Base-by-base conservation (phyloP, 2,888 invertebrate species). In the Drosophila falleni region DNA sequence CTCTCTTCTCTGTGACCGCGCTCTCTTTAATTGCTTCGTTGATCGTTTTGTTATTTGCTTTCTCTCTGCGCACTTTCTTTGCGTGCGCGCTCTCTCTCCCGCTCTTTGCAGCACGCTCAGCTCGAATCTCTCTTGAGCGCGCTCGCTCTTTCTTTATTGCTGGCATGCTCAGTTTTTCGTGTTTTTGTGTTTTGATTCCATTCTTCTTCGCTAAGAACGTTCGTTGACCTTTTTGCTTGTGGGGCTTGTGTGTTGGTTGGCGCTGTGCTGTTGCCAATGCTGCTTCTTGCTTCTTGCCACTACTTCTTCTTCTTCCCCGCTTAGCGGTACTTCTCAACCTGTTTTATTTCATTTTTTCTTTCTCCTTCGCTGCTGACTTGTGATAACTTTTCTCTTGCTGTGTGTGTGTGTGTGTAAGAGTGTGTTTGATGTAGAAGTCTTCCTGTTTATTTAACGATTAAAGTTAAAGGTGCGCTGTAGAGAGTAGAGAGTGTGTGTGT, bases 101-200 rank as follows among this genome's bases (percentile, higher is more conserved):
- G 33, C 29, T 39, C 23, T 66, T 50, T 23, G 55, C 8, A n/a
- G 26, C 37, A 39, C 54, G n/a, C 29, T 50, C 55, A 42, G 23
- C 42, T 46, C 50, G 50, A 13, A 33, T 23, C 54, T 19, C 49
- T 37, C 19, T 49, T 62, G n/a, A 39, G 37, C 49, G 58, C 49
- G 55, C 60, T 62, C 60, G 63, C 70, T 70, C 73, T 71, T 62
- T 59, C 68, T 62, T 69, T 54, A 51, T 61, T 62, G 37, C 72
- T 49, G 65, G 63, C 49, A 60, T 73, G 69, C 80, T 82, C 69
- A 75, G 70, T 90, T 89, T 90, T 90, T 88, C 78, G 78, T 76
- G 77, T 89, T 85, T 89, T 90, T 90, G 90, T 91, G 91, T 91
- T 91, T 91, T 91, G 91, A 91, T 91, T 91, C 90, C 89, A 87